Evolutionary conservation across 2,888 invertebrate species (phyloP).

Genomic region (Bimastos eiseni): DNA sequence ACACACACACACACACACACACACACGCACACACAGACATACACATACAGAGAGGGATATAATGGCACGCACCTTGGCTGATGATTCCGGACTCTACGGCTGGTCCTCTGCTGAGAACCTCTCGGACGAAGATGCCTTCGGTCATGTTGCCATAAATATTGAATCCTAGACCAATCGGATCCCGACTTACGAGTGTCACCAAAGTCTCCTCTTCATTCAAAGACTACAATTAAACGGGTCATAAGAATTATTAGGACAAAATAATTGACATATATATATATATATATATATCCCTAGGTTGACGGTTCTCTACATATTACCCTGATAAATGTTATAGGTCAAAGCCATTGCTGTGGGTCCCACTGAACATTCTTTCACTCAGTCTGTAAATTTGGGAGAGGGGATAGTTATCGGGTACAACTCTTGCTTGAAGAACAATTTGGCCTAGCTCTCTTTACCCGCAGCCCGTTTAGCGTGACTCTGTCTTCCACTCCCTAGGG

Average conservation of each 20-base stretch:
- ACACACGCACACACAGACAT: too few species aligned
- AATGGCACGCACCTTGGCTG: conserved; percentile 69
- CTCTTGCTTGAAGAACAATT: too few species aligned
- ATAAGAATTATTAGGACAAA: background rate
- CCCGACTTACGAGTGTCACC: conserved; percentile 80
- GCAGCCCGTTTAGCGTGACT: too few species aligned
- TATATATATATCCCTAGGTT: too few species aligned
- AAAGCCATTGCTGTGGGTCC: background rate
- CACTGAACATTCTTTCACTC: background rate
- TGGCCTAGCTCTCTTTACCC: too few species aligned
- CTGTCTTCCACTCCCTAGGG: too few species aligned
- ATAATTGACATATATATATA: too few species aligned
- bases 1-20: too few species aligned
- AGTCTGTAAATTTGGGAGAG: background rate
- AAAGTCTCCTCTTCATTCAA: conserved; percentile 46
- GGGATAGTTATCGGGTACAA: too few species aligned
- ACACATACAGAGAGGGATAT: too few species aligned
- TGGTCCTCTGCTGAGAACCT: conserved; percentile 82
- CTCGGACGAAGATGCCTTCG: conserved; percentile 85
- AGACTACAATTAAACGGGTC: background rate
- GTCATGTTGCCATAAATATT: conserved; percentile 85
- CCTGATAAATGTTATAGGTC: too few species aligned
- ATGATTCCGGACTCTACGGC: conserved; percentile 82
- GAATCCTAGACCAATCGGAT: conserved; percentile 85
- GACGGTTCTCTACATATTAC: too few species aligned